These are phyloP conservation scores for Stenopsyche tienmushanensis DNA, from an alignment of 1,140 invertebrate genomes.

Conservation along the genomic window DNA sequence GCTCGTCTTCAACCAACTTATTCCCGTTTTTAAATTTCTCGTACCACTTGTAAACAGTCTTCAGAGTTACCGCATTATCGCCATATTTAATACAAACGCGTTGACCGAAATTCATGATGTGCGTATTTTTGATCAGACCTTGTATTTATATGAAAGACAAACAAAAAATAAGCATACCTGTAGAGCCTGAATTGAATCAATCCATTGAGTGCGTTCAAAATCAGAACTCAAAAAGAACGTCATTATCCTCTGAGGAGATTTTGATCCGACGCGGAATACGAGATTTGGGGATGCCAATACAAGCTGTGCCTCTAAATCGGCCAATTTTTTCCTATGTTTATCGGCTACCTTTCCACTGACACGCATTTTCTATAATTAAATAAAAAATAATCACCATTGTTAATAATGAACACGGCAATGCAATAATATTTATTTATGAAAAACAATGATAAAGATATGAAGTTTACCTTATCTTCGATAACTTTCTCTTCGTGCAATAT, in stretches of 20 bases:
- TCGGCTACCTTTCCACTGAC: constrained; percentile 70
- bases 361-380: constrained; percentile 56
- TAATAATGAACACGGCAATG: constrained; percentile 1
- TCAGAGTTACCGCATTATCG: too few relatives aligned
- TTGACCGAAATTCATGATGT: too few relatives aligned
- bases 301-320: constrained; percentile 85
- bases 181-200: constrained; percentile 83
- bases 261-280: constrained; percentile 72
- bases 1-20: too few relatives aligned
- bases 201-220: constrained; percentile 91
- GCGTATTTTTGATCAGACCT: too few relatives aligned
- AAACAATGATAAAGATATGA: constrained; percentile 16
- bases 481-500: constrained; percentile 74
- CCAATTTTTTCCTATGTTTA: constrained; percentile 84
- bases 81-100: too few relatives aligned
- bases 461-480: constrained; percentile 60
- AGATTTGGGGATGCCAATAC: constrained; percentile 88
- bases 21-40: too few relatives aligned
- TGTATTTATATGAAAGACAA: too few relatives aligned
- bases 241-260: constrained; percentile 66
- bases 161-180: constrained; percentile 62
- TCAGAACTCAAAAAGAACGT: constrained; percentile 91
- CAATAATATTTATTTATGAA: neutral
- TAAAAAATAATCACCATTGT: too few relatives aligned
- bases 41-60: too few relatives aligned